phyloP scores from a whole-genome alignment of 2,888 invertebrate species.

The Diaprepes abbreviatus region DNA sequence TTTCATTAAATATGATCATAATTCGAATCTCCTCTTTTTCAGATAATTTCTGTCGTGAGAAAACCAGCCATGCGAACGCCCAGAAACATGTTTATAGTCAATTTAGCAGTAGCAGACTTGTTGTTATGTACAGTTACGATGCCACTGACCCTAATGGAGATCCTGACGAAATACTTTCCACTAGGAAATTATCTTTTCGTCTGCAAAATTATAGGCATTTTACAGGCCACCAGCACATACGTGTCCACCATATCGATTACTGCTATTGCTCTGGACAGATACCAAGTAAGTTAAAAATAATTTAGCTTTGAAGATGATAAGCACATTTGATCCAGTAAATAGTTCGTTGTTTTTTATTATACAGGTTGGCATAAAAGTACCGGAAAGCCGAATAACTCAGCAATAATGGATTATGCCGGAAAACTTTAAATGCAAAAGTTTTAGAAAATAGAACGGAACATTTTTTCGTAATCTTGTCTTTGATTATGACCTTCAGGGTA shows the following conservation, averaged over 20 bases:
- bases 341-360: too few relatives aligned
- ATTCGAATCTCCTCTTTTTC: too few relatives aligned
- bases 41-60: slow-evolving; percentile 76
- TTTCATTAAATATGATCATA: too few relatives aligned
- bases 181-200: slow-evolving; percentile 82
- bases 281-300: slow-evolving; percentile 77
- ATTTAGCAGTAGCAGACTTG: slow-evolving; percentile 88
- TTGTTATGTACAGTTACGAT: slow-evolving; percentile 91
- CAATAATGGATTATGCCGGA: too few relatives aligned
- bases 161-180: slow-evolving; percentile 89
- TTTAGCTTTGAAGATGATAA: too few relatives aligned
- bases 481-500: too few relatives aligned
- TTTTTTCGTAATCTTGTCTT: too few relatives aligned
- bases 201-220: slow-evolving; percentile 88
- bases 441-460: too few relatives aligned
- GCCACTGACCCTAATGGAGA: slow-evolving; percentile 90
- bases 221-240: slow-evolving; percentile 92
- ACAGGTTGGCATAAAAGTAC: too few relatives aligned
- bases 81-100: slow-evolving; percentile 93
- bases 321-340: too few relatives aligned
- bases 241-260: slow-evolving; percentile 95
- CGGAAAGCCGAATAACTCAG: too few relatives aligned
- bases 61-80: slow-evolving; percentile 93
- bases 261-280: slow-evolving; percentile 89
- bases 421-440: too few relatives aligned